Evolutionary conservation across 1,140 invertebrate genomes (phyloP), one percentile per base, ranked within the genome.

Genomic region (Chrysomallon squamiferum): DNA sequence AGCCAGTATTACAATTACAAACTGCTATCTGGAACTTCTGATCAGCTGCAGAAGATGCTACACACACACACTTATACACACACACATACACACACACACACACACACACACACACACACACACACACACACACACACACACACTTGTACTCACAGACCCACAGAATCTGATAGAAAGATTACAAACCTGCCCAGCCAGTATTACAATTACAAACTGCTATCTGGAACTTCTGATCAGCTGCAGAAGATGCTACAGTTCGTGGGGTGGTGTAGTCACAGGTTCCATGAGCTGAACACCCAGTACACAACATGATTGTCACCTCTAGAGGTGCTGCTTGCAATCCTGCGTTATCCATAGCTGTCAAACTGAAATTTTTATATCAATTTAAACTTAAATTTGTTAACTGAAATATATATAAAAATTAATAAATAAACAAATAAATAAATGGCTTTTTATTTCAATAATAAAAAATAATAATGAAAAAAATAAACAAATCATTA

Each of bases 341-440:
- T 15, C 50, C 50, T 18, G 13, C 15, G 15, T 30, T 20, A 22
- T 54, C 50, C 50, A 27, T 22, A 18, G 50, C 50, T 4, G 22
- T 54, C 29, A 54, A 54, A 27, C 50, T 54, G 25, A 47, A 47
- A 47, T 20, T n/a, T n/a, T n/a, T n/a, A n/a, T n/a, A n/a, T n/a
- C n/a, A n/a, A n/a, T n/a, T n/a, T n/a, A n/a, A n/a, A n/a, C n/a
- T n/a, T n/a, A n/a, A n/a, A n/a, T n/a, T n/a, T n/a, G n/a, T n/a
- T n/a, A n/a, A n/a, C n/a, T n/a, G n/a, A n/a, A n/a, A n/a, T n/a
- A n/a, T n/a, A n/a, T n/a, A n/a, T n/a, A n/a, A n/a, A n/a, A n/a
- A n/a, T n/a, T n/a, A n/a, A n/a, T n/a, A n/a, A n/a, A n/a, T n/a
- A n/a, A n/a, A n/a, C n/a, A n/a, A n/a, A n/a, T n/a, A n/a, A n/a